A percentile compares a stretch with the other conserved stretches of the same genome.
These are phyloP conservation scores for Phenganax stokvisi DNA, from an alignment of 92 coral and sea anemone genomes.

Conservation along the genomic window DNA sequence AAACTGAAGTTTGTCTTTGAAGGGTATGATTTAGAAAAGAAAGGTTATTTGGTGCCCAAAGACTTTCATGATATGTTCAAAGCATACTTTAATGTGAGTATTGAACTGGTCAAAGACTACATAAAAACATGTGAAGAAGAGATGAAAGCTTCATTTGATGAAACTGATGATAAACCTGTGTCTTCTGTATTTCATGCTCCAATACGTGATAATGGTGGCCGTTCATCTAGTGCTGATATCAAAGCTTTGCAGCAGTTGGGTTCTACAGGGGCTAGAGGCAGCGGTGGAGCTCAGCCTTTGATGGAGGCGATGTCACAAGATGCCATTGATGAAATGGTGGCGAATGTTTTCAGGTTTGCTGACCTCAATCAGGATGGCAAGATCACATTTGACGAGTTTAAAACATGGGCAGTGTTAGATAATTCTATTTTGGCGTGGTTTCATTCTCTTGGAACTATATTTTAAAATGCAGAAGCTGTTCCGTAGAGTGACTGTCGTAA, in stretches of 20 bases:
- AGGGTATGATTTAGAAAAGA: slow-evolving; percentile 85
- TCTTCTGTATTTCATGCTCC: slow-evolving; percentile 97
- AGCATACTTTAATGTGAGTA: slow-evolving; percentile 87
- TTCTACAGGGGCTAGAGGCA: slow-evolving; percentile 27
- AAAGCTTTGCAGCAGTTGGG: slow-evolving; percentile 41
- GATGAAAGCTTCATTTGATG: slow-evolving; percentile 98
- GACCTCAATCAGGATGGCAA: slow-evolving; percentile 78
- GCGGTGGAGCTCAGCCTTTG: slow-evolving; percentile 85
- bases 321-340: slow-evolving; percentile 98
- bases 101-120: slow-evolving; percentile 91
- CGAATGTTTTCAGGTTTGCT: slow-evolving; percentile 79
- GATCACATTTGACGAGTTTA: slow-evolving; percentile 88
- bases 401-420: slow-evolving; percentile 86
- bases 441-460: slow-evolving; percentile 94
- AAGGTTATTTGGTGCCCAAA: slow-evolving; percentile 66
- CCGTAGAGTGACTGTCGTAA: background rate
- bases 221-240: slow-evolving; percentile 11
- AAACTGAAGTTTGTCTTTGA: slow-evolving; percentile 84
- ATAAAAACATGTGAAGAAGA: slow-evolving; percentile 95
- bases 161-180: slow-evolving; percentile 92
- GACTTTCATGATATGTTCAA: slow-evolving; percentile 90
- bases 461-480: slow-evolving; percentile 32
- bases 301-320: slow-evolving; percentile 99
- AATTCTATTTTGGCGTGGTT: slow-evolving; percentile 92
- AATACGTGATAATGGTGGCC: slow-evolving; percentile 62